A percentile compares a stretch with the other conserved stretches of the same genome.
These are phyloP conservation scores for Anguilla megastoma DNA, from an alignment of 2,797 vertebrate genomes.

Conservation along the genomic window DNA sequence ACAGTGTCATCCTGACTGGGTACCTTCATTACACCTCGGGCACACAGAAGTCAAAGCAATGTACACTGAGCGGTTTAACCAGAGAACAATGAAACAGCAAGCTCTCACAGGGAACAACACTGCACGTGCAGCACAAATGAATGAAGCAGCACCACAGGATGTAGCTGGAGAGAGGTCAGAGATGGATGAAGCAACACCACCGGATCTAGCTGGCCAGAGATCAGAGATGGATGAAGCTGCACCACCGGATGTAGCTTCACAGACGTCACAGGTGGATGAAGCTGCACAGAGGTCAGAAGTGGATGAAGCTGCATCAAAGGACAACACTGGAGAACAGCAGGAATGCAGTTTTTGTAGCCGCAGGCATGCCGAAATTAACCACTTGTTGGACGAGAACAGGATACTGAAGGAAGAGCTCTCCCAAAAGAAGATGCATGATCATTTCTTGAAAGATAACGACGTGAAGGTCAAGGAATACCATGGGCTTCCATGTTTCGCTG, in stretches of 20 bases:
- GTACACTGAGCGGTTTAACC: background rate
- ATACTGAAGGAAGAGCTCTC: constrained; percentile 4
- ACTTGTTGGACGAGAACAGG: constrained; percentile 23
- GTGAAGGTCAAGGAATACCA: constrained; percentile 29
- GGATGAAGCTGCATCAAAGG: background rate
- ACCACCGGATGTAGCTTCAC: no score
- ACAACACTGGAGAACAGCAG: background rate
- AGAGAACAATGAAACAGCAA: background rate
- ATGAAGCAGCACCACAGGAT: background rate
- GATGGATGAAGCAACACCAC: background rate
- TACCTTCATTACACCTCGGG: constrained; percentile 12
- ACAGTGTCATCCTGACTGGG: constrained; percentile 16
- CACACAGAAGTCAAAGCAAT: constrained; percentile 12
- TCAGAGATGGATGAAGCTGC: background rate
- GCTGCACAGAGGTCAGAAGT: background rate
- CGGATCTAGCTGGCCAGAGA: constrained; percentile 1
- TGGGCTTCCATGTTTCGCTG: constrained; percentile 20
- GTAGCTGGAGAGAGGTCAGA: constrained; percentile 9
- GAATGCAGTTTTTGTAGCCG: background rate
- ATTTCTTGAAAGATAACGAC: constrained; percentile 11
- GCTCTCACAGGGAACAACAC: background rate
- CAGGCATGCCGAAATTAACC: background rate
- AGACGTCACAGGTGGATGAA: no score
- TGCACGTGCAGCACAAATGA: background rate
- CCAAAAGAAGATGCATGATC: constrained; percentile 16